These are phyloP conservation scores for Oreochromis spilurus DNA, from an alignment of 2,113 vertebrate species.

Conservation along the genomic window DNA sequence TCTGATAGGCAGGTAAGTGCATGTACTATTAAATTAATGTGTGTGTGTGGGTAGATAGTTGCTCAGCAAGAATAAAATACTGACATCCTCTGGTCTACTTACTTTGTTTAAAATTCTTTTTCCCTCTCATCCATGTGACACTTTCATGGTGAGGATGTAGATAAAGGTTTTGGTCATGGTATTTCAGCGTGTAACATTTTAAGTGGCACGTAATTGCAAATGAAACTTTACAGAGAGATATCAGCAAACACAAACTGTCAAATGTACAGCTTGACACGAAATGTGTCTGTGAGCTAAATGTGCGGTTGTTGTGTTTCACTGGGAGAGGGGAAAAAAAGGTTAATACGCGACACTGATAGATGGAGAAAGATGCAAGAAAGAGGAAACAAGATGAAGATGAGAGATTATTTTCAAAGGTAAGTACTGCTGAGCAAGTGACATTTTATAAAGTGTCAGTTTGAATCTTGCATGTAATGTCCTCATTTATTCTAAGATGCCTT, in stretches of 20 bases:
- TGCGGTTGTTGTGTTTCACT: not conserved
- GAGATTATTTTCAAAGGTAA: not conserved
- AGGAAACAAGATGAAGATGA: not conserved
- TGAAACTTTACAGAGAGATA: not conserved
- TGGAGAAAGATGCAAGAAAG: not conserved
- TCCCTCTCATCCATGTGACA: not conserved
- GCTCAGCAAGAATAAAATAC: too few species aligned
- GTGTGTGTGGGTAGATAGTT: too few species aligned
- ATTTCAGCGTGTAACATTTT: not conserved
- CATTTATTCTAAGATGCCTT: not conserved
- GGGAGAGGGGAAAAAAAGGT: accelerated
- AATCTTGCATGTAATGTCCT: not conserved
- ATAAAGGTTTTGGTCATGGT: not conserved
- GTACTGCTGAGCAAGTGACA: not conserved
- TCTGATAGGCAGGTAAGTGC: not conserved
- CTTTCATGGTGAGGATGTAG: not conserved
- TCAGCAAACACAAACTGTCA: not conserved
- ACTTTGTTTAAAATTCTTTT: too few species aligned
- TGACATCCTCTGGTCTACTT: too few species aligned
- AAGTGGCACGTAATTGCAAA: not conserved
- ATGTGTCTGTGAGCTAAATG: not conserved
- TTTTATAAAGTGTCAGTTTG: not conserved
- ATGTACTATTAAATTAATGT: too few species aligned
- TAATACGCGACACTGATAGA: not conserved
- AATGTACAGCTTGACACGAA: not conserved